Percentiles rank a stretch among this genome's conserved stretches.
Conservation (phyloP, 2,113 vertebrate species). For the Struthio camelus region DNA sequence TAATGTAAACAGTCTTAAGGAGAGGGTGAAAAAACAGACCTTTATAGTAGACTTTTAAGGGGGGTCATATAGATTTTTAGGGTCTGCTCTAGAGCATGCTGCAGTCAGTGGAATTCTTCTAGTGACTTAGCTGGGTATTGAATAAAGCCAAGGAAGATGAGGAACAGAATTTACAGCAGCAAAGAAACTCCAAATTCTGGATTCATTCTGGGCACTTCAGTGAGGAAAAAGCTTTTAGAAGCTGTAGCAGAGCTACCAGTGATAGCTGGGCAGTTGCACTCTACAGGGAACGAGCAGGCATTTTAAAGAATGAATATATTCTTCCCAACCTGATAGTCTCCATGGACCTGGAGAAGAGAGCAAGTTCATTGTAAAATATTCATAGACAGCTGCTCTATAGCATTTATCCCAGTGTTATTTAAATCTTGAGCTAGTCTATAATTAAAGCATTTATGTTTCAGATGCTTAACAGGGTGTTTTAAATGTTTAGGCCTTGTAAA, state of each 20-base stretch:
- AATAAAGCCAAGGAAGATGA: not conserved
- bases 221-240: not conserved
- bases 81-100: not conserved
- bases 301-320: not conserved
- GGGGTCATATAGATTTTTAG: not conserved
- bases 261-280: not conserved
- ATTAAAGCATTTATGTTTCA: slow-evolving; percentile 74
- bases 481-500: slow-evolving; percentile 73
- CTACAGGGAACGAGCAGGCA: not conserved
- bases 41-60: not conserved
- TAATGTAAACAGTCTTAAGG: not conserved
- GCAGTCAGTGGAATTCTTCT: not conserved
- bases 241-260: not conserved
- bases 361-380: slow-evolving; percentile 64
- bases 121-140: not conserved
- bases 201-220: not conserved
- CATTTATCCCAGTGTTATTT: slow-evolving; percentile 69
- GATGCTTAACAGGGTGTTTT: slow-evolving; percentile 73
- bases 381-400: slow-evolving; percentile 69
- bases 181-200: not conserved
- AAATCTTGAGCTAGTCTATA: slow-evolving; percentile 67
- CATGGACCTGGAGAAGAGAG: not conserved
- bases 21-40: not conserved
- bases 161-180: not conserved
- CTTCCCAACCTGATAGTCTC: not conserved